Base-by-base conservation (phyloP, 2,113 vertebrate species). In the Eulemur rufifrons region DNA sequence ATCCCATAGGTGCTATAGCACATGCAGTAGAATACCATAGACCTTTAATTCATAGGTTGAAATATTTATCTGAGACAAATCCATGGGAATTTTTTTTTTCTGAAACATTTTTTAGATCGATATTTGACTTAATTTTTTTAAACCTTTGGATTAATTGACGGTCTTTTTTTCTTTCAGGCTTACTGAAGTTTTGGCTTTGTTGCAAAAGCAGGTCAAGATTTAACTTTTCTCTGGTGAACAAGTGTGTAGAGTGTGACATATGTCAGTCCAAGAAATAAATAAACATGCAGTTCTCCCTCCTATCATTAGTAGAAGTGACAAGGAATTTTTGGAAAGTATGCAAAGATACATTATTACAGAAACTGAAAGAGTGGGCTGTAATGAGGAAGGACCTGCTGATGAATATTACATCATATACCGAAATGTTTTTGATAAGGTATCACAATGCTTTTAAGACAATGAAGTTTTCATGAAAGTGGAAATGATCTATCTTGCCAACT, bases 381-480 rank as follows among this genome's bases (percentile, higher is more conserved):
- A 97, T 3, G 97, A 83, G 1, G 93, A 97, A 76, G 98, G 97
- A 6, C 97, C 97, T 5, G 93, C 98, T 91, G 98, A 99, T 32
- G 97, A 98, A 15, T 97, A 98, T 73, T 98, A 97, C 42, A 18
- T 97, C 64, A 97, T 98, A 81, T 98, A 98, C 96, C 97, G 92
- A 92, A 97, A 97, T 0, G 98, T 90, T 0, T 99, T 99, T 93
- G 97, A 97, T 82, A 98, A 99, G 98, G 98, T 98, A 98, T 93
- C 1, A 14, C 78, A 86, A 50, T 34, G 34, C 34, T 96, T 8
- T 82, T 71, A 92, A 83, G 39, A 81, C 11, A 42, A 32, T 39
- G 54, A 78, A 32, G 4, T 91, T 94, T 93, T 90, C 66, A 52
- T 42, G 20, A 87, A 15, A 66, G 13, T 87, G 14, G 81, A 89